Percentiles rank a stretch among this genome's conserved stretches.
Evolutionary conservation across 1,140 invertebrate species (phyloP).

Genomic region (Protaetia brevitarsis): DNA sequence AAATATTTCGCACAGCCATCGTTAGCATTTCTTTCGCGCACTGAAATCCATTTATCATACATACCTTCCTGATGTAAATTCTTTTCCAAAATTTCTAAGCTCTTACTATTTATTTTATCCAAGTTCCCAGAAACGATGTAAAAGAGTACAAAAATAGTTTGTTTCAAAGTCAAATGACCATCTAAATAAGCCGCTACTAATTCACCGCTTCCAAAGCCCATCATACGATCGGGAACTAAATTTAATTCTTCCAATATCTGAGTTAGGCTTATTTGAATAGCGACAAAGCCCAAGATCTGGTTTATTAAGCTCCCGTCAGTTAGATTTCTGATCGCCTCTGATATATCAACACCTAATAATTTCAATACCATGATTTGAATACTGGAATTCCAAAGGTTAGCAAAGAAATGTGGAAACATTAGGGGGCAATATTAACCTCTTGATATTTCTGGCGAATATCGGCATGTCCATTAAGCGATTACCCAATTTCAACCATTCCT

Average conservation of each 20-base stretch:
- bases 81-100: conserved; percentile 14
- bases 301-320: background rate
- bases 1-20: background rate
- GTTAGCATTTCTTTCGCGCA: background rate
- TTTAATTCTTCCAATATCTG: conserved; percentile 65
- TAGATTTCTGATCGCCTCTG: background rate
- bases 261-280: conserved; percentile 75
- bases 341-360: background rate
- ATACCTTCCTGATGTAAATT: background rate
- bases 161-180: conserved; percentile 77
- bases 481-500: conserved; percentile 69
- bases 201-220: conserved; percentile 81
- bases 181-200: conserved; percentile 82
- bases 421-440: conserved; percentile 50
- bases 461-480: conserved; percentile 25
- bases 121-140: background rate
- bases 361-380: conserved; percentile 45
- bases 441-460: conserved; percentile 32
- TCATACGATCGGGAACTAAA: conserved; percentile 69
- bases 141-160: background rate
- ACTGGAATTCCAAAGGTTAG: conserved; percentile 49
- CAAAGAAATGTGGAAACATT: background rate
- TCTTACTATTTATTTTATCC: background rate
- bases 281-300: conserved; percentile 61
- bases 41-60: background rate